These are phyloP conservation scores for Tetragnatha versicolor DNA, from an alignment of 1,140 invertebrate species.

Conservation along the genomic window DNA sequence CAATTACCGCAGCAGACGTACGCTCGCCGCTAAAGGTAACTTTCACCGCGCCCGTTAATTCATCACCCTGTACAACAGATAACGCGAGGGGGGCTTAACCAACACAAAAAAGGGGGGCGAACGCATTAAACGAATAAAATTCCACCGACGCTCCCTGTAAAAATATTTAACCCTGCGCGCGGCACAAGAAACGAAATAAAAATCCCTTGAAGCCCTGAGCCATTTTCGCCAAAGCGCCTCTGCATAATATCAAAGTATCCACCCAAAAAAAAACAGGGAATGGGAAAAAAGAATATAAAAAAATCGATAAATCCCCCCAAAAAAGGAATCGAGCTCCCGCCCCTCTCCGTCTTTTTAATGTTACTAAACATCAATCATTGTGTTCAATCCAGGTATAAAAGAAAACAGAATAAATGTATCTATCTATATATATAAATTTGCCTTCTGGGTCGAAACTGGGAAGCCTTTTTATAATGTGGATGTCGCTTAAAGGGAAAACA, in stretches of 20 bases:
- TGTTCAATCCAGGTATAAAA: conserved; percentile 55
- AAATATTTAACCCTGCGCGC: conserved; percentile 52
- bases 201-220: conserved; percentile 37
- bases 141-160: too few relatives aligned
- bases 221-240: conserved; percentile 51
- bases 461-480: conserved; percentile 39
- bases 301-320: conserved; percentile 51
- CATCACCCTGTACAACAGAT: too few relatives aligned
- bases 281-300: conserved; percentile 24
- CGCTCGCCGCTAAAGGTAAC: too few relatives aligned
- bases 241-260: conserved; percentile 56
- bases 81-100: too few relatives aligned
- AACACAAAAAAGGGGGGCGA: too few relatives aligned
- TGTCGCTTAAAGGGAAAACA: conserved; percentile 28
- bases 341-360: conserved; percentile 49
- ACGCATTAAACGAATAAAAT: too few relatives aligned
- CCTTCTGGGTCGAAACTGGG: conserved; percentile 26
- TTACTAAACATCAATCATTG: conserved; percentile 55
- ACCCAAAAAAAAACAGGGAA: conserved; percentile 17
- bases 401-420: conserved; percentile 1
- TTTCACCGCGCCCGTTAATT: too few relatives aligned
- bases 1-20: too few relatives aligned
- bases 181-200: background rate
- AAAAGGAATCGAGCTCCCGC: conserved; percentile 29
- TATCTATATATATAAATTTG: conserved; percentile 50